Evolutionary conservation across 2,888 invertebrate species (phyloP).

Genomic region (Drosophila mimica): DNA sequence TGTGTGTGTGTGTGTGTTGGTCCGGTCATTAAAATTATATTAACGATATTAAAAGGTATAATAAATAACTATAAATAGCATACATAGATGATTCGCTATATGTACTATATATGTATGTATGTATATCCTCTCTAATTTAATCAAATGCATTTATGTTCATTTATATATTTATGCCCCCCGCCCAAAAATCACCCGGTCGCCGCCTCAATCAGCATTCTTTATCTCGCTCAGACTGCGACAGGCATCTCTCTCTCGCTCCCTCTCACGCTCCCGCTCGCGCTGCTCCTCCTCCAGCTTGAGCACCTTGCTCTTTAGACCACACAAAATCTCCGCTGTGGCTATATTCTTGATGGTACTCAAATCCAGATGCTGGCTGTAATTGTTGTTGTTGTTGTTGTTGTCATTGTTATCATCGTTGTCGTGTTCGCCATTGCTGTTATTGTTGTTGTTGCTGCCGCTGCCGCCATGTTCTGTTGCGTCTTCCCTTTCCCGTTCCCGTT

Average conservation of each 20-base stretch:
- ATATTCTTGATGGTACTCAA: conserved; percentile 82
- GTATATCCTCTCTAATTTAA: conserved; percentile 48
- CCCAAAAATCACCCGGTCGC: conserved; percentile 25
- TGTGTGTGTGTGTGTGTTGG: conserved; percentile 10
- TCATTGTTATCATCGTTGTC: conserved; percentile 46
- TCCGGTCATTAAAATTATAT: conserved; percentile 67
- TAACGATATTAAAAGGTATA: conserved; percentile 74
- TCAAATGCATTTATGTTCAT: conserved; percentile 69
- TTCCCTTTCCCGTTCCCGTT: conserved; percentile 20
- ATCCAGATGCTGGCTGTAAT: conserved; percentile 75
- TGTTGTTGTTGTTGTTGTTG: conserved; percentile 70
- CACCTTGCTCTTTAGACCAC: conserved; percentile 82
- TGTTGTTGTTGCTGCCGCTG: conserved; percentile 42
- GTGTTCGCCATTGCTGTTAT: conserved; percentile 45
- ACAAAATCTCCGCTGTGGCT: conserved; percentile 81
- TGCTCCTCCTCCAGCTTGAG: conserved; percentile 81
- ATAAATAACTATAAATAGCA: conserved; percentile 79
- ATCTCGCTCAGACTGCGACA: conserved; percentile 79
- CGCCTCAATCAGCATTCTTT: conserved; percentile 77
- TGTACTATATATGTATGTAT: conserved; percentile 38
- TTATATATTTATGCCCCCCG: conserved; percentile 46
- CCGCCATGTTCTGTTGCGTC: conserved; percentile 31
- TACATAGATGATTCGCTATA: conserved; percentile 55
- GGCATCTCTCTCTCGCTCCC: conserved; percentile 62
- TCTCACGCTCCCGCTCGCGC: conserved; percentile 66